Conservation (phyloP, 2,113 vertebrate species). For the Glaucomys volans region DNA sequence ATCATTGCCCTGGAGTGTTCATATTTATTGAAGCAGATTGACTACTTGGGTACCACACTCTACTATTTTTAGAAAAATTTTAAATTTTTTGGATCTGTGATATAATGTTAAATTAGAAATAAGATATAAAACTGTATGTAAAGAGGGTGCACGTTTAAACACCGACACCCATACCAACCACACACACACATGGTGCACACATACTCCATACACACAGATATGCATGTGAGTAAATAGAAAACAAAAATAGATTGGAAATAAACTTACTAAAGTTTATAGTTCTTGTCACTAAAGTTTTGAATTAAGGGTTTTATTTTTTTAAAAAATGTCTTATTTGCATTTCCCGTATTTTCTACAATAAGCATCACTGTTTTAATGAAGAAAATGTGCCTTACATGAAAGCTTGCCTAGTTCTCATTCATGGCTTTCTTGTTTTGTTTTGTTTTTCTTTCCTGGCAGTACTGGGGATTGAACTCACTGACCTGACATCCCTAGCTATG, state of each 20-base stretch:
- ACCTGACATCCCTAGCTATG: too few relatives aligned
- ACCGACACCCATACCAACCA: neutral
- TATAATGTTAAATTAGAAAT: neutral
- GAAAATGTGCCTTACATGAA: neutral
- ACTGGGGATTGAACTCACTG: too few relatives aligned
- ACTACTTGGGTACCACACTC: conserved; percentile 21
- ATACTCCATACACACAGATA: neutral
- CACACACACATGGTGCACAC: neutral
- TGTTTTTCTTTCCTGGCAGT: too few relatives aligned
- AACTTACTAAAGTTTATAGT: neutral
- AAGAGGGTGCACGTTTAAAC: neutral
- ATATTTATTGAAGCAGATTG: conserved; percentile 42
- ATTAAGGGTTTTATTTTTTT: neutral
- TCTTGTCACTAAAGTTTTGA: neutral
- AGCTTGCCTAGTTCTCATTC: neutral
- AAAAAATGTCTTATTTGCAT: neutral
- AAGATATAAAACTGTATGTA: neutral
- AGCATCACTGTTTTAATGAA: neutral
- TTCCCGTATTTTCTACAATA: neutral
- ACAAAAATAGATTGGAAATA: neutral
- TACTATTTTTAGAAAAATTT: conserved; percentile 12
- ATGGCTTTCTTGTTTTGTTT: neutral
- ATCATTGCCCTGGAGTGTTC: neutral
- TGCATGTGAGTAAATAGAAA: neutral
- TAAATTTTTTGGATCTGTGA: neutral